Evolutionary conservation across 2,797 vertebrate genomes (phyloP), one percentile per base, ranked within the genome.

Genomic region (Catharus ustulatus): DNA sequence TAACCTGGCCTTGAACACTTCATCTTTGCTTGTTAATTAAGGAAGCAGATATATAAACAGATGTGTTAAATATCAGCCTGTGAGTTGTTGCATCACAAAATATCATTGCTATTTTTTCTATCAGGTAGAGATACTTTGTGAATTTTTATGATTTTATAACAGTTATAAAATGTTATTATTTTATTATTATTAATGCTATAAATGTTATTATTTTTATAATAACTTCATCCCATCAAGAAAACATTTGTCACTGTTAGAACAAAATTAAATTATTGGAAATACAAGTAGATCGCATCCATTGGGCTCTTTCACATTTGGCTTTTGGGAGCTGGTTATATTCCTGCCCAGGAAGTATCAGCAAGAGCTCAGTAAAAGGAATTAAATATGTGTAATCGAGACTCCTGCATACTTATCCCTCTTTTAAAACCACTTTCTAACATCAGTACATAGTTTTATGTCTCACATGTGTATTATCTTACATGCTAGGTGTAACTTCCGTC

Each of bases 291-390:
- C 82, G 6, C 87, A 84, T 76, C 57, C 40, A 7, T 7, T 58
- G 15, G 80, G 36, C 92, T 95, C 72, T 85, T 24, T 94, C 55
- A 59, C 26, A 18, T 77, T 90, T 88, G 11, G 75, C 22, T 32
- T 75, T 87, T 82, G 87, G 64, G 86, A 91, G 36, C 51, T 62
- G 24, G 12, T 83, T 22, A 32, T 74, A 68, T 20, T 95, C 74
- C 66, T 95, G 54, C 59, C 45, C 43, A 89, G 73, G 89, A 97
- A 92, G 52, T 81, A 55, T 58, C n/a, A n/a, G 66, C 57, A 82
- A 23, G 67, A 48, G 40, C 64, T 95, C 87, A 90, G 73, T 91
- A 91, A 86, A 92, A 94, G 78, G 14, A 96, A 91, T 79, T 82
- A 84, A 84, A 57, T 93, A 38, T 68, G 22, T 32, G 75, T 91